A percentile compares a stretch with the other conserved stretches of the same genome.
These are phyloP conservation scores for Bradysia coprophila DNA, from an alignment of 1,140 invertebrate species.

Conservation along the genomic window DNA sequence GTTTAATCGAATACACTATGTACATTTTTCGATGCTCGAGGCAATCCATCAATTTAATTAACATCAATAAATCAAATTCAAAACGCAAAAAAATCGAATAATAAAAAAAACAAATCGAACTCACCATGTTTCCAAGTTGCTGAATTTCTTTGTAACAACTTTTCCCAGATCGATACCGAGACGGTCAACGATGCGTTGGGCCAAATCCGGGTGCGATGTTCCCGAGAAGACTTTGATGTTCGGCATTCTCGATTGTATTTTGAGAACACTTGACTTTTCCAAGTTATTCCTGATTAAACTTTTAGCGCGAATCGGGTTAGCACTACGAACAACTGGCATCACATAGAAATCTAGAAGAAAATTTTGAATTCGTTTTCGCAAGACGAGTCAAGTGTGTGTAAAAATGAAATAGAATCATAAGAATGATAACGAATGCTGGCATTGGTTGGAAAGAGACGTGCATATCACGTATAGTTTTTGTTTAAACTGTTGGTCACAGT, in stretches of 20 bases:
- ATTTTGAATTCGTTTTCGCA: too few species aligned
- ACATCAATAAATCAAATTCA: too few species aligned
- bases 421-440: too few species aligned
- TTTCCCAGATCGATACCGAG: constrained; percentile 88
- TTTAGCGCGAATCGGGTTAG: constrained; percentile 46
- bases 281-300: constrained; percentile 51
- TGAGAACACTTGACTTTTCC: constrained; percentile 32
- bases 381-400: too few species aligned
- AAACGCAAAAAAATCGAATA: not conserved
- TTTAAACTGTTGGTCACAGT: too few species aligned
- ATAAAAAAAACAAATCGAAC: constrained; percentile 11
- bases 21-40: not conserved
- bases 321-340: constrained; percentile 51
- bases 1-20: too few species aligned
- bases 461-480: too few species aligned
- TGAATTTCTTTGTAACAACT: constrained; percentile 96
- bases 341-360: too few species aligned
- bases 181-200: constrained; percentile 81
- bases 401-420: too few species aligned
- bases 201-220: constrained; percentile 87
- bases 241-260: constrained; percentile 57
- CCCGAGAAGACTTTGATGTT: constrained; percentile 97
- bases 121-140: constrained; percentile 96
- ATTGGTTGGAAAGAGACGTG: too few species aligned
- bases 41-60: too few species aligned